Base-by-base conservation (phyloP, 1,140 invertebrate species). In the Oncopeltus fasciatus region DNA sequence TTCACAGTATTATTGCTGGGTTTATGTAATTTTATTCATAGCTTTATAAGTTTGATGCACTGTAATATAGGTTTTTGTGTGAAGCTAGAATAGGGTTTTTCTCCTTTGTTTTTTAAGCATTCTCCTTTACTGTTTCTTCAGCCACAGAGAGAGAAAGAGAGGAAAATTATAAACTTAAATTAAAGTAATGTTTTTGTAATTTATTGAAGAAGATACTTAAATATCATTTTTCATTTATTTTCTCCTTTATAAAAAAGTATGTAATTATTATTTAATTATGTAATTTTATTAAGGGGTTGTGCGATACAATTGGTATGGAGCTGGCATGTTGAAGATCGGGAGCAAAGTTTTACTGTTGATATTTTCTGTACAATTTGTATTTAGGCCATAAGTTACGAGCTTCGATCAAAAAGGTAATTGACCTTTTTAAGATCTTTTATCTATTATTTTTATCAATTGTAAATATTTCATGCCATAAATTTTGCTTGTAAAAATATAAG, bases 181-280 rank as follows among this genome's bases (percentile, higher is more conserved):
- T n/a, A n/a, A n/a, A n/a, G n/a, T n/a, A n/a, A n/a, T n/a, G n/a
- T n/a, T n/a, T n/a, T n/a, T n/a, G n/a, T n/a, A n/a, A n/a, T n/a
- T 53, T 24, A 53, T 24, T 53, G 26, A 24, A 53, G 49, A 24
- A 53, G 49, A 53, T 53, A 53, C 49, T 53, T 53, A 53, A 53
- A 14, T 24, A 24, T 53, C 49, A 24, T 44, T 38, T 14, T 43
- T 24, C 18, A n/a, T n/a, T 21, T 33, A 44, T 43, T 44, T 27
- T 57, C 21, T 33, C 18, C 29, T 44, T 27, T 57, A 57, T 31
- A 43, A 44, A 59, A 38, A 24, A n/a, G n/a, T n/a, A 20, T 59
- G 43, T 59, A 43, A 20, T 33, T 59, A 43, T 59, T 59, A 43
- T 59, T 57, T 57, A 57, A 59, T n/a, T 58, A 38, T 58, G 18